Conservation (phyloP, 2,888 invertebrate genomes). For the Panzeria rudis region DNA sequence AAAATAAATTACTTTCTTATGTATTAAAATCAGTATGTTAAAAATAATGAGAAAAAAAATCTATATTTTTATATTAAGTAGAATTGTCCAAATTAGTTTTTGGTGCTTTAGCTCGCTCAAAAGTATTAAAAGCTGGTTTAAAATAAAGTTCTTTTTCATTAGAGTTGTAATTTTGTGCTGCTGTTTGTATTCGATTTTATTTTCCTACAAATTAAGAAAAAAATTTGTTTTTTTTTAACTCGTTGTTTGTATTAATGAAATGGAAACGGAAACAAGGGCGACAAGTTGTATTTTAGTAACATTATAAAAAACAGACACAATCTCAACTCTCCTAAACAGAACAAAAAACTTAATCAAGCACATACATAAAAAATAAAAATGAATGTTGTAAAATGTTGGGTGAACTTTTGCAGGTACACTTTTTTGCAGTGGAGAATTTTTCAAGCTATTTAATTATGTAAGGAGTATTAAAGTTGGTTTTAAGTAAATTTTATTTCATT, state of each 20-base stretch:
- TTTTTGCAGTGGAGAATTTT: background rate
- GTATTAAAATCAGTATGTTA: no score
- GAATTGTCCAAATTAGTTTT: no score
- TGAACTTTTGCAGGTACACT: background rate
- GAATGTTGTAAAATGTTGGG: background rate
- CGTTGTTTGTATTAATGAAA: constrained; percentile 33
- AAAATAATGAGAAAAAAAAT: no score
- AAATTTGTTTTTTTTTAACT: background rate
- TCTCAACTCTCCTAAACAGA: background rate
- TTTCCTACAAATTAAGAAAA: background rate
- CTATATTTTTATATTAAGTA: no score
- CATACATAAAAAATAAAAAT: background rate
- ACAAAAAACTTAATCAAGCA: background rate
- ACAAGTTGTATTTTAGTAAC: constrained; percentile 38
- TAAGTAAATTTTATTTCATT: no score
- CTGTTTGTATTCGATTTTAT: background rate
- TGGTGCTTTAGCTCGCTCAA: background rate
- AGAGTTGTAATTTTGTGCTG: background rate
- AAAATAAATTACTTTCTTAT: no score
- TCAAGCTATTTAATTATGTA: no score
- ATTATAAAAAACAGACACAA: background rate
- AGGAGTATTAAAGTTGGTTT: no score
- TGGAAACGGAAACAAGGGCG: constrained; percentile 64
- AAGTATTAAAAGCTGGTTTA: background rate
- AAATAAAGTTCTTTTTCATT: background rate